Evolutionary conservation across 2,888 invertebrate genomes (phyloP).

Genomic region (Oxycera nigricornis): DNA sequence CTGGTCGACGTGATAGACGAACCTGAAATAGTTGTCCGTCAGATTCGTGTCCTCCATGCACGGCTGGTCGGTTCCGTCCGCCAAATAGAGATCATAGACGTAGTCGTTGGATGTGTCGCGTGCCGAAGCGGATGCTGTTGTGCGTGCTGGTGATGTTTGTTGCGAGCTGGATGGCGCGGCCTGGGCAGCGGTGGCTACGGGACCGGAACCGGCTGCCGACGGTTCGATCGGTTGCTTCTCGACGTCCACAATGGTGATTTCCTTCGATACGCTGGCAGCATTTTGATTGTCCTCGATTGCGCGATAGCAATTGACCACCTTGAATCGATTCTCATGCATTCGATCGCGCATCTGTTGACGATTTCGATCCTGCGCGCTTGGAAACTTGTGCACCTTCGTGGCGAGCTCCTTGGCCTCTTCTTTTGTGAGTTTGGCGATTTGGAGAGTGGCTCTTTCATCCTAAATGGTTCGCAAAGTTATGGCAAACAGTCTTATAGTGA

Average conservation of each 20-base stretch:
- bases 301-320: slow-evolving; percentile 68
- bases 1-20: slow-evolving; percentile 60
- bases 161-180: not conserved
- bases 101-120: slow-evolving; percentile 58
- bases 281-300: slow-evolving; percentile 56
- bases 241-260: slow-evolving; percentile 67
- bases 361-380: slow-evolving; percentile 62
- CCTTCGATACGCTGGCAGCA: slow-evolving; percentile 46
- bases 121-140: not conserved
- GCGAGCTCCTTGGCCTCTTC: slow-evolving; percentile 62
- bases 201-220: not conserved
- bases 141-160: not conserved
- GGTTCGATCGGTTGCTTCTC: slow-evolving; percentile 58
- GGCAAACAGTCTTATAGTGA: not conserved
- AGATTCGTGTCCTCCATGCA: slow-evolving; percentile 57
- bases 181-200: not conserved
- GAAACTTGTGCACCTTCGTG: slow-evolving; percentile 62
- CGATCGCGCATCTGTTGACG: slow-evolving; percentile 62
- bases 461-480: slow-evolving; percentile 47
- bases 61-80: slow-evolving; percentile 62
- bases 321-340: slow-evolving; percentile 65
- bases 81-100: slow-evolving; percentile 72
- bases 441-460: slow-evolving; percentile 63
- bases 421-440: slow-evolving; percentile 63
- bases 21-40: slow-evolving; percentile 57